A percentile compares a stretch with the other conserved stretches of the same genome.
Evolutionary conservation across 2,888 invertebrate species (phyloP).

Genomic region (Gandaritis pyraliata): DNA sequence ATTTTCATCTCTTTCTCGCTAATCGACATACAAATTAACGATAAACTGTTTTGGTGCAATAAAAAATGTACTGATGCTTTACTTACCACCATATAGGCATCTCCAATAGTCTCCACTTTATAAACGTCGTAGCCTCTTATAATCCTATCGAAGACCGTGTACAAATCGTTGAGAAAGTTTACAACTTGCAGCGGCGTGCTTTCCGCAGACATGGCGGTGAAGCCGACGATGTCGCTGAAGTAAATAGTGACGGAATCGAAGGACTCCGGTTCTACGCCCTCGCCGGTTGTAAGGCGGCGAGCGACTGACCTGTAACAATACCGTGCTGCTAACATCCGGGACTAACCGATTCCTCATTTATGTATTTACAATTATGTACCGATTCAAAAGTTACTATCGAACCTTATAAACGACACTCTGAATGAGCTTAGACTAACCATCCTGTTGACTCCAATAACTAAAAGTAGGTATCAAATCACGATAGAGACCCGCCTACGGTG

Average conservation of each 20-base stretch:
- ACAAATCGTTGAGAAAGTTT: constrained; percentile 98
- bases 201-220: constrained; percentile 97
- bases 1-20: no score
- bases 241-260: constrained; percentile 97
- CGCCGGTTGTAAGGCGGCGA: constrained; percentile 92
- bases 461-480: no score
- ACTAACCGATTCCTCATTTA: not conserved
- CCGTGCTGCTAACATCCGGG: not conserved
- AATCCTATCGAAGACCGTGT: constrained; percentile 98
- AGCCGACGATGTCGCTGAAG: constrained; percentile 98
- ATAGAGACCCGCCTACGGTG: no score
- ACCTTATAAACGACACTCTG: no score
- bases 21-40: no score
- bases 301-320: constrained; percentile 87
- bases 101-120: constrained; percentile 98
- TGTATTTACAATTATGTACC: no score
- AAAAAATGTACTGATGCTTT: no score
- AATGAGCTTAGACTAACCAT: no score
- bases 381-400: no score
- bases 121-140: constrained; percentile 99
- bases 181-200: constrained; percentile 97
- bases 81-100: constrained; percentile 88
- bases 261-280: constrained; percentile 96
- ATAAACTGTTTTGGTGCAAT: no score
- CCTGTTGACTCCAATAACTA: no score